phyloP scores from a whole-genome alignment of 2,113 vertebrate species.

The Podarcis muralis region DNA sequence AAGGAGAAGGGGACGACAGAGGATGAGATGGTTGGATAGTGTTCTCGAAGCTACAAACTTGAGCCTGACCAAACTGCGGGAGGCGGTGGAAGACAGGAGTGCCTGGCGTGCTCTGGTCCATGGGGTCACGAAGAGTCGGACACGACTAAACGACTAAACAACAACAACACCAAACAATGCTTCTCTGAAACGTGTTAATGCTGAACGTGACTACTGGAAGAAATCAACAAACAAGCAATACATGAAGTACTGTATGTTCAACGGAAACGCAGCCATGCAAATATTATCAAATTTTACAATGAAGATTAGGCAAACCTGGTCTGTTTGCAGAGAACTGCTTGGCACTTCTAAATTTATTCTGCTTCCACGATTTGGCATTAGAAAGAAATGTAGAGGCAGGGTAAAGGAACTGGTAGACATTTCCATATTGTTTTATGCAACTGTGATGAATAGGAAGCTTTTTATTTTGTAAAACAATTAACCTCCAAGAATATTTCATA shows the following conservation, averaged over 20 bases:
- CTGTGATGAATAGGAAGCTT: not conserved
- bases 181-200: not conserved
- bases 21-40: too few species aligned
- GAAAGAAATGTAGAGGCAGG: not conserved
- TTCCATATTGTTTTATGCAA: not conserved
- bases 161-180: not conserved
- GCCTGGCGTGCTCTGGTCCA: too few species aligned
- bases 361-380: not conserved
- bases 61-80: too few species aligned
- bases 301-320: not conserved
- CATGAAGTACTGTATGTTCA: not conserved
- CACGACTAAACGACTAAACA: too few species aligned
- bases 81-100: too few species aligned
- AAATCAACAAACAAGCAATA: not conserved
- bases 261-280: not conserved
- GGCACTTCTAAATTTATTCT: not conserved
- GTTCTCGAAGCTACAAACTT: too few species aligned
- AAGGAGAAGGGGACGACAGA: too few species aligned
- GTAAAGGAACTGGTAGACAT: not conserved
- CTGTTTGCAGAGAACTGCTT: not conserved
- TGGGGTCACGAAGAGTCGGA: too few species aligned
- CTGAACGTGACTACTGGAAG: not conserved
- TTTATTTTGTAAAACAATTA: not conserved
- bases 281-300: not conserved
- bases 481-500: not conserved